phyloP scores from a whole-genome alignment of 2,797 vertebrate species.

The Octomys mimax region DNA sequence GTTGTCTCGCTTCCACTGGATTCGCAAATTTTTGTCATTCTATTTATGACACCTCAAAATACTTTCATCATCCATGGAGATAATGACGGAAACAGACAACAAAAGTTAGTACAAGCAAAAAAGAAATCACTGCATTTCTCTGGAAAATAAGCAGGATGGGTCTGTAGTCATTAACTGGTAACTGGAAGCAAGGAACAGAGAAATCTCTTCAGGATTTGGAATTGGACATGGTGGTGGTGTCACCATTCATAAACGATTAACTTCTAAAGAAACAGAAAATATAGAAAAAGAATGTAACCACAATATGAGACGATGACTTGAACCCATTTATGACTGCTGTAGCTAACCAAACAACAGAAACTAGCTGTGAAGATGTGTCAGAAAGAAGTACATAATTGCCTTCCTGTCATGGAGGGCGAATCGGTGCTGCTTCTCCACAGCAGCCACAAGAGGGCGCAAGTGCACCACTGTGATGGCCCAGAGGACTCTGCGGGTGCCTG shows the following conservation, averaged over 20 bases:
- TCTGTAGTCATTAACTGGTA: rapidly evolving
- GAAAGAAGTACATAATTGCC: neutral
- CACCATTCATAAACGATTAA: too few relatives aligned
- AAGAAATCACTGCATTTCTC: too few relatives aligned
- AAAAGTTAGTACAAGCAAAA: too few relatives aligned
- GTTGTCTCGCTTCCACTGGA: neutral
- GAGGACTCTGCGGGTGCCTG: neutral
- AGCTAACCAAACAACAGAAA: neutral
- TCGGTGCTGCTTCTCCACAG: neutral
- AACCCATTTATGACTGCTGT: neutral
- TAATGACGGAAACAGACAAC: neutral
- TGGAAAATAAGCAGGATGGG: neutral
- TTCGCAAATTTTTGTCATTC: neutral
- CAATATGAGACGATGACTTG: neutral
- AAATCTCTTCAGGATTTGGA: neutral
- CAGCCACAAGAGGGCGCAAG: neutral
- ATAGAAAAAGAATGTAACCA: too few relatives aligned
- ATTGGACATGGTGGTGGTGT: neutral
- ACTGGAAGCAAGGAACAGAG: neutral
- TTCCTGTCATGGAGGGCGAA: too few relatives aligned
- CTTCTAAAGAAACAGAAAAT: rapidly evolving
- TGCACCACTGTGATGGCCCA: neutral
- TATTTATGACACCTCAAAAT: neutral
- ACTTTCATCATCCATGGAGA: neutral
- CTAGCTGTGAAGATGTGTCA: neutral